A percentile compares a stretch with the other conserved stretches of the same genome.
Conservation (phyloP, 2,888 invertebrate species). For the Acanthacorydalis orientalis region DNA sequence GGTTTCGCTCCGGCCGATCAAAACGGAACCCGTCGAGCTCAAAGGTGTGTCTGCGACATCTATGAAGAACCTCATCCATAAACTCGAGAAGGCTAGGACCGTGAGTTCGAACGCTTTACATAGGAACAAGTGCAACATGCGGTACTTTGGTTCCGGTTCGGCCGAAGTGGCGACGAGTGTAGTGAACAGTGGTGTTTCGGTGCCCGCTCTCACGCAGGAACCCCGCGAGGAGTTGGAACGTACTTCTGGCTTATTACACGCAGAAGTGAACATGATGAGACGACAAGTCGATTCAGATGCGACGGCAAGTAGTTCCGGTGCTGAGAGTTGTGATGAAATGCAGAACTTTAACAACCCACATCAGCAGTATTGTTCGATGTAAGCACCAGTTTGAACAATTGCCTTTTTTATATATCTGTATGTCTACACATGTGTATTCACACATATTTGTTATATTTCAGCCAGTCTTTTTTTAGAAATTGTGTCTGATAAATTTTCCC, state of each 20-base stretch:
- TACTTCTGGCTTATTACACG: constrained; percentile 53
- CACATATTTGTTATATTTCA: too few species aligned
- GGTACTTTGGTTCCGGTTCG: constrained; percentile 37
- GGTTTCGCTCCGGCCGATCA: constrained; percentile 20
- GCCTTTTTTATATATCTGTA: too few species aligned
- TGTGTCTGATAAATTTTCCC: too few species aligned
- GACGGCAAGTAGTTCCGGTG: constrained; percentile 85
- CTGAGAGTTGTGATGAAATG: constrained; percentile 85
- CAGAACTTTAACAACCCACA: constrained; percentile 59
- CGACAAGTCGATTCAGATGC: constrained; percentile 78
- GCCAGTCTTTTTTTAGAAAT: too few species aligned
- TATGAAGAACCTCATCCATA: constrained; percentile 37
- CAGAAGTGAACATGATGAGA: constrained; percentile 58
- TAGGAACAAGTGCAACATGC: constrained; percentile 20
- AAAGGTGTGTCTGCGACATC: constrained; percentile 31
- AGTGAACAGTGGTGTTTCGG: constrained; percentile 14
- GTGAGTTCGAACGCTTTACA: constrained; percentile 24
- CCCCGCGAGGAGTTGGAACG: constrained; percentile 43
- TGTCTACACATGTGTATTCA: too few species aligned
- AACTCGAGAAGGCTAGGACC: constrained; percentile 30
- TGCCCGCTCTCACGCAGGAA: constrained; percentile 28
- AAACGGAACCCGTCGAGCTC: constrained; percentile 18
- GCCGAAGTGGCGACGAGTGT: constrained; percentile 19
- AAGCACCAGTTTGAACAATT: constrained; percentile 28
- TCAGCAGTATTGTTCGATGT: constrained; percentile 64